Evolutionary conservation across 1,140 invertebrate genomes (phyloP).

Genomic region (Nylanderia fulva): DNA sequence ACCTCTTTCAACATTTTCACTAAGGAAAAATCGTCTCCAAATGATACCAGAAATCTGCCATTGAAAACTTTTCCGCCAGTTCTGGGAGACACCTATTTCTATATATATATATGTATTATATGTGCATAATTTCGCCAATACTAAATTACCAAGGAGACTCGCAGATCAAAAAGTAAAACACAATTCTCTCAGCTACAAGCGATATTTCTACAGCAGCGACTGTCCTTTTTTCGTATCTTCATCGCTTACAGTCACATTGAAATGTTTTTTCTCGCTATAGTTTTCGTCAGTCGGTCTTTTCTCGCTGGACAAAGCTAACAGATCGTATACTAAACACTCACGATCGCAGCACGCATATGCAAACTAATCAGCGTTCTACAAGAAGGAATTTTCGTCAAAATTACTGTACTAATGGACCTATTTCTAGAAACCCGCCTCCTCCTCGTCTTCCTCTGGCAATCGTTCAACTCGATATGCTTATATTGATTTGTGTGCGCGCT

Average conservation of each 20-base stretch:
- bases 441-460: slow-evolving; percentile 3
- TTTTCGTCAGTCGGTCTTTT: slow-evolving; percentile 5
- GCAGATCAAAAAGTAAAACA: slow-evolving; percentile 53
- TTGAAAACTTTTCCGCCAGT: too few species aligned
- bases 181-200: slow-evolving; percentile 69
- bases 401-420: slow-evolving; percentile 50
- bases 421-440: slow-evolving; percentile 25
- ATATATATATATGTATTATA: not conserved
- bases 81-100: too few species aligned
- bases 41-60: too few species aligned
- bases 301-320: slow-evolving; percentile 14
- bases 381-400: slow-evolving; percentile 29
- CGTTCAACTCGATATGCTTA: slow-evolving; percentile 4
- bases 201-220: slow-evolving; percentile 60
- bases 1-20: too few species aligned
- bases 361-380: slow-evolving; percentile 57
- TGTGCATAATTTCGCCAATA: slow-evolving; percentile 45
- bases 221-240: slow-evolving; percentile 8
- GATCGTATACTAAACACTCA: slow-evolving; percentile 46
- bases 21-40: too few species aligned
- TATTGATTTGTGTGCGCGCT: not conserved
- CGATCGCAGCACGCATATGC: slow-evolving; percentile 40
- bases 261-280: slow-evolving; percentile 12
- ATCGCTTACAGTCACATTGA: slow-evolving; percentile 4
- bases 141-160: slow-evolving; percentile 62